phyloP scores from a whole-genome alignment of 2,797 vertebrate species.

The Sternotherus odoratus region DNA sequence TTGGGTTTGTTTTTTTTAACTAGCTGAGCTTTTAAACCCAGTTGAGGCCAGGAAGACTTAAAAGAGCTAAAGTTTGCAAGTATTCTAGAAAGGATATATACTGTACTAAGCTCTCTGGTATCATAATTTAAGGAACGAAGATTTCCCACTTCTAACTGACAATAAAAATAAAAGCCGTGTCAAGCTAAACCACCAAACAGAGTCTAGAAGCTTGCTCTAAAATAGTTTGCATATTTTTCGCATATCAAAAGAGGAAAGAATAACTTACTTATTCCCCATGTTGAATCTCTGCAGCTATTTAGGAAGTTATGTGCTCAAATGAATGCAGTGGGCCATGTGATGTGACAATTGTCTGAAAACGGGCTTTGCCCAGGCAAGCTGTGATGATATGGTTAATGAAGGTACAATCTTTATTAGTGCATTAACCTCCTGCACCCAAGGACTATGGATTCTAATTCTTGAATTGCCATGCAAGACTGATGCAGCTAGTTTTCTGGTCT shows the following conservation, averaged over 20 bases:
- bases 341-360: conserved; percentile 55
- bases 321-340: conserved; percentile 34
- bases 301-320: conserved; percentile 17
- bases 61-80: neutral
- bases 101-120: neutral
- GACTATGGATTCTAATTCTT: conserved; percentile 74
- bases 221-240: neutral
- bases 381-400: conserved; percentile 73
- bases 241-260: neutral
- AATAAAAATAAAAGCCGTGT: neutral
- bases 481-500: conserved; percentile 64
- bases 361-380: conserved; percentile 45
- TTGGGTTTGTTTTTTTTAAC: neutral
- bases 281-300: conserved; percentile 1
- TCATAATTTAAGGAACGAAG: neutral
- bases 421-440: conserved; percentile 75
- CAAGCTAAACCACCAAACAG: neutral
- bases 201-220: neutral
- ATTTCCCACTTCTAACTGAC: neutral
- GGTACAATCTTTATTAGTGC: conserved; percentile 73
- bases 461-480: conserved; percentile 74
- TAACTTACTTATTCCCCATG: neutral
- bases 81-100: neutral
- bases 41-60: neutral
- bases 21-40: neutral